Conservation (phyloP, 1,140 invertebrate genomes). For the Chrysomallon squamiferum region DNA sequence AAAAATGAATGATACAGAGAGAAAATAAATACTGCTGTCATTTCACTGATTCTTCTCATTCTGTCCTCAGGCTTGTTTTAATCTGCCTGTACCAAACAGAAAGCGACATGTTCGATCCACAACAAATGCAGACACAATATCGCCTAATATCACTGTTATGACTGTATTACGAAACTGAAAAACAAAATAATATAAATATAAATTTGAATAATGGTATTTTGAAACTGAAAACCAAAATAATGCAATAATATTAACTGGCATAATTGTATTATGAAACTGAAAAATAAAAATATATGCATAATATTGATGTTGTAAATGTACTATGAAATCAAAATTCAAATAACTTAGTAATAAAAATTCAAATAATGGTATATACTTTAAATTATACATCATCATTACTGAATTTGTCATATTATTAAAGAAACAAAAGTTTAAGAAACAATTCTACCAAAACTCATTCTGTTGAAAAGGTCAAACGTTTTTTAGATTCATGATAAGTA, state of each 20-base stretch:
- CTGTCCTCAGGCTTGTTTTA: constrained; percentile 50
- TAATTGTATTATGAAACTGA: neutral
- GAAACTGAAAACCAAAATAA: neutral
- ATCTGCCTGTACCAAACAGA: constrained; percentile 82
- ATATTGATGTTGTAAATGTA: neutral
- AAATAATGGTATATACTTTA: neutral
- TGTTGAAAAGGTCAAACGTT: too few relatives aligned
- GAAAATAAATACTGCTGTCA: neutral
- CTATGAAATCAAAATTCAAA: neutral
- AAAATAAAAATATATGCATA: neutral
- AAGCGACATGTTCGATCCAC: constrained; percentile 86
- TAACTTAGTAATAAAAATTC: neutral
- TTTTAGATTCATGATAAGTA: too few relatives aligned
- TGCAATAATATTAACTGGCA: neutral
- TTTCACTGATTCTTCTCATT: neutral
- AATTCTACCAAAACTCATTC: too few relatives aligned
- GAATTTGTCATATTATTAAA: too few relatives aligned
- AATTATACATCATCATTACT: too few relatives aligned
- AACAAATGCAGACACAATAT: constrained; percentile 82
- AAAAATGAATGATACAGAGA: too few relatives aligned
- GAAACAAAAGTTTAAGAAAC: too few relatives aligned
- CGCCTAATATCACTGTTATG: constrained; percentile 78
- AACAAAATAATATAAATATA: constrained; percentile 49
- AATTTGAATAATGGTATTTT: neutral
- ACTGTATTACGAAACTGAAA: constrained; percentile 86